A percentile compares a stretch with the other conserved stretches of the same genome.
Conservation (phyloP, 2,888 invertebrate genomes). For the Heliconius ethilla region DNA sequence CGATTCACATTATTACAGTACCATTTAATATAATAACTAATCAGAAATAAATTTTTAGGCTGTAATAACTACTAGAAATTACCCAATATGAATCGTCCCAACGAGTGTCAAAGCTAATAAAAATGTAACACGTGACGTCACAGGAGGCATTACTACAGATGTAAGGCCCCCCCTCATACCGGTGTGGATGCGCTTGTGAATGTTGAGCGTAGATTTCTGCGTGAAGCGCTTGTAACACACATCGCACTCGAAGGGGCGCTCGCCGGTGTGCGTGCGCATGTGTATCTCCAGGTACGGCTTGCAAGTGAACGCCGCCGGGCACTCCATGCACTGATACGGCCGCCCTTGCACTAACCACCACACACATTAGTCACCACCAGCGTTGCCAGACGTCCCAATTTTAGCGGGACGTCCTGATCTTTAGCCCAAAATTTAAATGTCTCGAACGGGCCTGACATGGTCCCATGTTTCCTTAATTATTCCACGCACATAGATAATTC, state of each 20-base stretch:
- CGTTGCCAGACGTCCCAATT: neutral
- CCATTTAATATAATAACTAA: neutral
- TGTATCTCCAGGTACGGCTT: conserved; percentile 85
- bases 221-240: conserved; percentile 83
- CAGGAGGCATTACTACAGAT: conserved; percentile 34
- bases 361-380: conserved; percentile 44
- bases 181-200: conserved; percentile 83
- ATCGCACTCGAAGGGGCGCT: conserved; percentile 82
- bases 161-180: conserved; percentile 62
- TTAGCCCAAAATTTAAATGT: no score
- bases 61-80: neutral
- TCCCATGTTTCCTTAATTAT: no score
- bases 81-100: conserved; percentile 38
- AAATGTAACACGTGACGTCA: conserved; percentile 33
- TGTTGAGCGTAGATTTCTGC: conserved; percentile 83
- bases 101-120: conserved; percentile 34
- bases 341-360: conserved; percentile 76
- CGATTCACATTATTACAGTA: conserved; percentile 34
- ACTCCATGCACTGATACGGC: conserved; percentile 82
- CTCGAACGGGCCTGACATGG: no score
- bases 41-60: neutral
- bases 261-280: conserved; percentile 83
- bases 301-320: conserved; percentile 83
- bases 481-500: no score
- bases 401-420: no score